These are phyloP conservation scores for Centropristis striata DNA, from an alignment of 2,113 vertebrate species.

Conservation along the genomic window DNA sequence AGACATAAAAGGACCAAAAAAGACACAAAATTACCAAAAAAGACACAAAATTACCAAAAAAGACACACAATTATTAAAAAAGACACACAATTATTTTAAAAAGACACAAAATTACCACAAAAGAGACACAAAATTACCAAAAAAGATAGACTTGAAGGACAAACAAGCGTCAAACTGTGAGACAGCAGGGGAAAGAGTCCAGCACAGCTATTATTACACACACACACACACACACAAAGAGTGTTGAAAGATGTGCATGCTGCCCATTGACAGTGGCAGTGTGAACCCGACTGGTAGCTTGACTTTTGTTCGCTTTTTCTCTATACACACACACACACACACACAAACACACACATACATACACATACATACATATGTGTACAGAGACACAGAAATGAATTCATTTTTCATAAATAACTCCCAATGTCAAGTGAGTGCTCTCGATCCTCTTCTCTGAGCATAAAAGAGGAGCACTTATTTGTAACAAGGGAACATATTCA, in stretches of 20 bases:
- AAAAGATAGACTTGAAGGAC: conserved; percentile 70
- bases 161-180: conserved; percentile 74
- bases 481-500: conserved; percentile 13
- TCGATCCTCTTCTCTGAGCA: conserved; percentile 7
- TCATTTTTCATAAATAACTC: conserved; percentile 35
- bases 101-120: too few relatives aligned
- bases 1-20: too few relatives aligned
- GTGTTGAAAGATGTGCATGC: conserved; percentile 48
- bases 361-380: not conserved
- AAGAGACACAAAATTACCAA: too few relatives aligned
- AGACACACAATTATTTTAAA: too few relatives aligned
- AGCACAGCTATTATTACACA: conserved; percentile 56
- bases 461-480: conserved; percentile 12
- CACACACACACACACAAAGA: conserved; percentile 29
- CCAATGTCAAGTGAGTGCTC: conserved; percentile 25
- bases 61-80: too few relatives aligned
- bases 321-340: not conserved
- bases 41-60: too few relatives aligned
- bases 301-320: conserved; percentile 7
- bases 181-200: conserved; percentile 50
- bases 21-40: too few relatives aligned
- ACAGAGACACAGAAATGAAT: conserved; percentile 15
- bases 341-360: not conserved
- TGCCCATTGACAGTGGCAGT: conserved; percentile 43
- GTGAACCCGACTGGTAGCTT: conserved; percentile 33